Base-by-base conservation (phyloP, 1,140 invertebrate species). In the Apis florea region DNA sequence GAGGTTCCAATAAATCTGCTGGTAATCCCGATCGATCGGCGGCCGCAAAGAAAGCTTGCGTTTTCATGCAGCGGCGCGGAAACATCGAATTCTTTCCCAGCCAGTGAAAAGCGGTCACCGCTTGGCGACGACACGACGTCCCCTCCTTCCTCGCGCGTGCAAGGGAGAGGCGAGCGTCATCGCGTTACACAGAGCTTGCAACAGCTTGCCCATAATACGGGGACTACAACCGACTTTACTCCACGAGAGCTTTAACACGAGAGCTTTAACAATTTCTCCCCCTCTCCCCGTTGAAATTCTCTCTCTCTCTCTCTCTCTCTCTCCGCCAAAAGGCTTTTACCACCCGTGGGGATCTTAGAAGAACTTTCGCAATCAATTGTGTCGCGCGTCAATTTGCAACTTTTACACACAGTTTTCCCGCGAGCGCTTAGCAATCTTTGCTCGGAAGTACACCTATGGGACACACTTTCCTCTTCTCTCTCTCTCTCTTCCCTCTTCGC, bases 21-120 rank as follows among this genome's bases (percentile, higher is more conserved):
- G 31, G 68, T 83, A 83, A 87, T 87, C 84, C 81, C 72, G 84
- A 87, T 87, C 85, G 84, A 86, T 85, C 85, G 31, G 80, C 59
- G 68, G 47, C 49, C 59, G 85, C 84, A 83, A 86, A 86, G 85
- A 79, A 78, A 86, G 84, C 85, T 71, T 59, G 79, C 85, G 76
- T 86, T 86, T 86, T 70, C 79, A 58, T 68, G 83, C 84, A 77
- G 70, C 59, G 83, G 84, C 64, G 72, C 70, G 85, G 83, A 86
- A 86, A 86, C 85, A 86, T 85, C 59, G 85, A 70, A 85, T 85
- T 85, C 85, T 83, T 85, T 76, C n/a, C 66, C 61, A 49, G 56
- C 31, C n/a, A 49, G 49, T 70, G 85, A 58, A 85, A 83, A 86
- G 64, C 75, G 70, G 58, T 51, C 56, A 61, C 58, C n/a, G n/a